These are phyloP conservation scores for Alfaro cultratus DNA, from an alignment of 2,797 vertebrate species.

Conservation along the genomic window DNA sequence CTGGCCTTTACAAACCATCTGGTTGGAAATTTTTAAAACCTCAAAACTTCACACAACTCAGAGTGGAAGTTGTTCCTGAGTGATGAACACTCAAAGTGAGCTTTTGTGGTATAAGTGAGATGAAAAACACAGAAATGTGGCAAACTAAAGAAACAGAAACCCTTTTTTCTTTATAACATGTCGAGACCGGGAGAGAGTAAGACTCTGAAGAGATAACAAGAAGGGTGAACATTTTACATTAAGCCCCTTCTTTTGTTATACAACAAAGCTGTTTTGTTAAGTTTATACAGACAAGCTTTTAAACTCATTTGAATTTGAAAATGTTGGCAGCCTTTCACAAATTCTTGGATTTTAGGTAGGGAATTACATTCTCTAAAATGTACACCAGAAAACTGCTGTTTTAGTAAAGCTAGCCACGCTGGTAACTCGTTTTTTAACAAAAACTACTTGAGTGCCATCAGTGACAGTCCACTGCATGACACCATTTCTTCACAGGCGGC, in stretches of 20 bases:
- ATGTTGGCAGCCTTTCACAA: not conserved
- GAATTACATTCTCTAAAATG: not conserved
- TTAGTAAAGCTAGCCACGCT: not conserved
- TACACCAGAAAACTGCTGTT: not conserved
- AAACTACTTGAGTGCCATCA: not conserved
- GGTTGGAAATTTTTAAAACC: not conserved
- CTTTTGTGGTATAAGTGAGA: not conserved
- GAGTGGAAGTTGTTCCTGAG: not conserved
- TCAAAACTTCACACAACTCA: not conserved
- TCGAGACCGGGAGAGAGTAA: not conserved
- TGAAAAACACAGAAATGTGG: not conserved
- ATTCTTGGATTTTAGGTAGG: not conserved
- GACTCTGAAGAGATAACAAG: not conserved
- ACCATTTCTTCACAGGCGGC: constrained; percentile 34
- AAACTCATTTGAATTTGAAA: not conserved
- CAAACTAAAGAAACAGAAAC: not conserved
- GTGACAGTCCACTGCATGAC: constrained; percentile 3
- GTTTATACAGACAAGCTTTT: not conserved
- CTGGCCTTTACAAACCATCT: not conserved
- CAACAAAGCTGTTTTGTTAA: not conserved
- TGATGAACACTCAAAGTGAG: not conserved
- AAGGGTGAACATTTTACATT: not conserved
- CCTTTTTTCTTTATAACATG: not conserved
- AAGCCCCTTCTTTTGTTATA: not conserved
- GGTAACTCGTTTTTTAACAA: not conserved